Evolutionary conservation across 1,140 invertebrate genomes (phyloP).

Genomic region (Polyergus mexicanus): DNA sequence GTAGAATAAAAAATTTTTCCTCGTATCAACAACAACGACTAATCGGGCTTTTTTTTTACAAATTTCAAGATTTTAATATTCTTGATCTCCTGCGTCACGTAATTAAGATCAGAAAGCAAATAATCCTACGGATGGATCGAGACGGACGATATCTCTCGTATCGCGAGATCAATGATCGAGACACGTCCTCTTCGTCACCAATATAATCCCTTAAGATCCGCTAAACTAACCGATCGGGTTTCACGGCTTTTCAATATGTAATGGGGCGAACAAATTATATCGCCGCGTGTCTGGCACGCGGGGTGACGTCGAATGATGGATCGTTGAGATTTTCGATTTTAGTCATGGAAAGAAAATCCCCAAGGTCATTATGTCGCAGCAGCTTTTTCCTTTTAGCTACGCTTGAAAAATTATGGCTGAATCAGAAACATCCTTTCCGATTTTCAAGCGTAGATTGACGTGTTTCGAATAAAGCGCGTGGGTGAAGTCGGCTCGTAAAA

Average conservation of each 20-base stretch:
- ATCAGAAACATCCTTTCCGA: neutral
- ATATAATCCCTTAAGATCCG: constrained; percentile 30
- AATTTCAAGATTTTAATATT: neutral
- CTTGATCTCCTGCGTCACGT: no score
- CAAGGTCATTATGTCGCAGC: constrained; percentile 22
- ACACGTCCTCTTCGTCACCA: constrained; percentile 43
- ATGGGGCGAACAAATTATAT: constrained; percentile 58
- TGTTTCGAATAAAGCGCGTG: neutral
- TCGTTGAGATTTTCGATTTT: constrained; percentile 41
- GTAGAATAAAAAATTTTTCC: no score
- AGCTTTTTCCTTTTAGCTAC: neutral
- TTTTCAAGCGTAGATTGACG: constrained; percentile 13
- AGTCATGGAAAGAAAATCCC: constrained; percentile 8
- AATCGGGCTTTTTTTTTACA: neutral
- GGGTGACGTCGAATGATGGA: constrained; percentile 52
- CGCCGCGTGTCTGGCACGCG: constrained; percentile 5
- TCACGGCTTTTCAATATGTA: constrained; percentile 62
- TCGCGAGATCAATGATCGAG: constrained; percentile 42
- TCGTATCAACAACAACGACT: neutral
- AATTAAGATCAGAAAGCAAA: neutral
- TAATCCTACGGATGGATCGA: neutral
- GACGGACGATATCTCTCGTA: neutral
- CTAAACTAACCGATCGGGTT: constrained; percentile 48
- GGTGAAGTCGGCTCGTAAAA: constrained; percentile 2
- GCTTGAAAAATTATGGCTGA: constrained; percentile 24